Evolutionary conservation across 2,888 invertebrate species (phyloP), one percentile per base, ranked within the genome.

Genomic region (Tachina fera): DNA sequence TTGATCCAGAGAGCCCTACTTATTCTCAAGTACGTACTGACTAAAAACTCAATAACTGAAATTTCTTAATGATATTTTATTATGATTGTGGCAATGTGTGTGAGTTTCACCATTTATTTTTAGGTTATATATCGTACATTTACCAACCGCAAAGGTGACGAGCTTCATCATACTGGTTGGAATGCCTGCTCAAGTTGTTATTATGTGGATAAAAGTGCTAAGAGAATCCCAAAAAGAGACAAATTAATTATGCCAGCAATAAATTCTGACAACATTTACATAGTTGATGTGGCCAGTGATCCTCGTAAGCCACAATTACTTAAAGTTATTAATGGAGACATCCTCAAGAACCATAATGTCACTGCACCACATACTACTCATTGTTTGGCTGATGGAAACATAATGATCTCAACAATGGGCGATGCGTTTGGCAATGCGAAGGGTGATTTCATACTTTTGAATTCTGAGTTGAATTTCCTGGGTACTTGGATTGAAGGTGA

Each of bases 81-180:
- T 14, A 47, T 14, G 47, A 13, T 11, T 51, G n/a, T 51, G n/a
- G 16, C 14, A 49, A 56, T 22, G 56, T 16, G 5, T 43, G 31
- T 6, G 11, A 22, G 19, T n/a, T n/a, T 45, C 6, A 39, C n/a
- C 68, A 16, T 75, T n/a, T 39, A 16, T 51, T 86, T 84, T 22
- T 91, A 98, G 98, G 96, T 99, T 6, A 96, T 99, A 61, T 96
- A 97, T 91, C 96, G 98, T 22, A 94, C 98, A 0, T 95, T 95
- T 89, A 96, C 98, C 89, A 96, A 96, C 10, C 93, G 96, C 86
- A 92, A 94, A 5, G 96, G 96, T 0, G 97, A 99, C 90, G 99
- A 99, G 91, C 93, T 99, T 0, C 99, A 99, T 91, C 99, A 99
- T 91, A 96, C 96, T 58, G 99, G 99, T 0, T 99, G 99, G 99